These are phyloP conservation scores for Lycia hirtaria DNA, from an alignment of 2,888 invertebrate genomes.

Conservation along the genomic window DNA sequence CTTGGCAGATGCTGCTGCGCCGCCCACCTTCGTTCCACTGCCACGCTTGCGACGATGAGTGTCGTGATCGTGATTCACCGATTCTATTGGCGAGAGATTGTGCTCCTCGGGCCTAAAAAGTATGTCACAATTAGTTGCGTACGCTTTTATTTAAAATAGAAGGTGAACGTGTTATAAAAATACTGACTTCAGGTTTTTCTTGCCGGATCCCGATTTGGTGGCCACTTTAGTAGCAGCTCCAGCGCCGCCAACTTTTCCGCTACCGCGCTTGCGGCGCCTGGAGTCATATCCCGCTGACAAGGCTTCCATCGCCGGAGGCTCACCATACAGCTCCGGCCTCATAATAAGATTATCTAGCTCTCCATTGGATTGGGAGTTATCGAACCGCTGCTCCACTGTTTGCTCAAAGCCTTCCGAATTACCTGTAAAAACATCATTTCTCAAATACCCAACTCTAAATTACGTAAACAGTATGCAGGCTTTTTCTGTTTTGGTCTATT, in stretches of 20 bases:
- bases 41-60: conserved; percentile 73
- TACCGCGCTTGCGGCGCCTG: conserved; percentile 76
- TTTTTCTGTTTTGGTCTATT: conserved; percentile 35
- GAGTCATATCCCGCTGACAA: conserved; percentile 69
- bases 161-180: conserved; percentile 6
- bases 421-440: conserved; percentile 55
- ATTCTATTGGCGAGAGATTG: conserved; percentile 67
- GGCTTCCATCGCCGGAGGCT: conserved; percentile 83
- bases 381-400: conserved; percentile 71
- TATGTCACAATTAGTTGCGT: conserved; percentile 18
- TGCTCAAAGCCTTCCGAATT: conserved; percentile 77
- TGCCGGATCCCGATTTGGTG: conserved; percentile 76
- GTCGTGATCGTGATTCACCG: conserved; percentile 65
- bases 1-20: conserved; percentile 79
- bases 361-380: conserved; percentile 68
- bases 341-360: conserved; percentile 86
- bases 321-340: conserved; percentile 86
- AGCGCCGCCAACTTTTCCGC: conserved; percentile 78
- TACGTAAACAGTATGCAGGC: conserved; percentile 11
- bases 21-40: conserved; percentile 76
- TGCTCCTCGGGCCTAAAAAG: conserved; percentile 67
- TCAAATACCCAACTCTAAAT: conserved; percentile 3
- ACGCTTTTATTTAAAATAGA: conserved; percentile 6
- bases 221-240: conserved; percentile 81
- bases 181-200: conserved; percentile 79